Base-by-base conservation (phyloP, 2,797 vertebrate species). In the Cetoscarus ocellatus region DNA sequence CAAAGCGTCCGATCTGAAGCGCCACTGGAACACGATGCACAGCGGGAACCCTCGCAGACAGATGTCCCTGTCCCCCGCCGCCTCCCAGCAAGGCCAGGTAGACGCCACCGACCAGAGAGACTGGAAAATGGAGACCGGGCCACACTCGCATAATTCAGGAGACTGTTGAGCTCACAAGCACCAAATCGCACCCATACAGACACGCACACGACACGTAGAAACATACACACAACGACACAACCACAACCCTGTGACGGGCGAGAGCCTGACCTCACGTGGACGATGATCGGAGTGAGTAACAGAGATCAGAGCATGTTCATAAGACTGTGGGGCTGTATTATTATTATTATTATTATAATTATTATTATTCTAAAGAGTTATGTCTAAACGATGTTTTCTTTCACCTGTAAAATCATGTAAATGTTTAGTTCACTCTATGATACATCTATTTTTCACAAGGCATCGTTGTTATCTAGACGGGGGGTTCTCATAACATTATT, bases 21-120 rank as follows among this genome's bases (percentile, higher is more conserved):
- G 97, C 73, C 97, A 98, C n/a, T 97, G 97, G 93, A 98, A 98
- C 94, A 98, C 97, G 87, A 98, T 98, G 97, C 97, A 98, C 93
- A 98, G 96, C 73, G 92, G 88, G 49, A 93, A 92, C 71, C 96
- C 97, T 40, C 96, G 97, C 90, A 89, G 91, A 87, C 88, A 92
- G 85, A 97, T 98, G 90, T 96, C 97, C 54, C 96, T 97, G 67
- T 95, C 97, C 3, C 94, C 96, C 63, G 96, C 95, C 63, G 95
- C 96, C 84, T 95, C 97, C 87, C 96, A 97, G 87, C 90, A 92
- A 68, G 84, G 73, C 68, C 85, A 81, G 74, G 96, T 92, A 3
- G 97, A 97, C 4, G 52, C 88, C 73, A 18, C 85, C 34, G 91
- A 95, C 96, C 96, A 35, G 96, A 97, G 93, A 95, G 97, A 93